A percentile compares a stretch with the other conserved stretches of the same genome.
Conservation (phyloP, 2,888 invertebrate genomes). For the Schizaphis graminum region DNA sequence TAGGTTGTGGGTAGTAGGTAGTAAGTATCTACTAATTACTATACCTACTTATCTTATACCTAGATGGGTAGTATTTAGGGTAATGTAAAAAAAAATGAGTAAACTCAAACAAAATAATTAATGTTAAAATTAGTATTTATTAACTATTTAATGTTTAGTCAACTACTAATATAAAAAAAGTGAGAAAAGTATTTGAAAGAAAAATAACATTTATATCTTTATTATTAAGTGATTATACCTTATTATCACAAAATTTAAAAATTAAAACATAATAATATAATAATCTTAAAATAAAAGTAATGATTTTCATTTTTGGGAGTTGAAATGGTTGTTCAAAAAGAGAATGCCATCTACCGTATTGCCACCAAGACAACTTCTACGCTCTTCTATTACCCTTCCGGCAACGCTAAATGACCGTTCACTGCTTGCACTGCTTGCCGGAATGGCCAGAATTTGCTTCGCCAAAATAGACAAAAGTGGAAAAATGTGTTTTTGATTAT, state of each 20-base stretch:
- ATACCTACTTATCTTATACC: too few relatives aligned
- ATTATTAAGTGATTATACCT: neutral
- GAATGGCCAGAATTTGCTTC: too few relatives aligned
- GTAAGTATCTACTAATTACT: too few relatives aligned
- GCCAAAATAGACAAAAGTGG: neutral
- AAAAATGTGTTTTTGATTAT: neutral
- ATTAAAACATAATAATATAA: neutral
- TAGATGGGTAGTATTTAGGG: too few relatives aligned
- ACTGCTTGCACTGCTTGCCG: neutral
- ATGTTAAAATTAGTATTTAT: slow-evolving; percentile 16
- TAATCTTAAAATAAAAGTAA: slow-evolving; percentile 16
- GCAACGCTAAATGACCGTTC: too few relatives aligned
- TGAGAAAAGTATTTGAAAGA: neutral
- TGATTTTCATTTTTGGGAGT: slow-evolving; percentile 5
- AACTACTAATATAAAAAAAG: neutral
- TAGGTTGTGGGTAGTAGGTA: too few relatives aligned
- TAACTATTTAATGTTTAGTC: neutral
- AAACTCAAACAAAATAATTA: slow-evolving; percentile 13
- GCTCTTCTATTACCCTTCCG: too few relatives aligned
- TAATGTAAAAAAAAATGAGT: too few relatives aligned
- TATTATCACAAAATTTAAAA: neutral
- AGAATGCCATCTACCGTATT: neutral
- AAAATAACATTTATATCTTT: slow-evolving; percentile 10
- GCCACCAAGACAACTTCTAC: too few relatives aligned
- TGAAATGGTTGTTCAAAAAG: neutral